A percentile compares a stretch with the other conserved stretches of the same genome.
phyloP scores from a whole-genome alignment of 1,140 invertebrate species.

The Drosophila kikkawai region DNA sequence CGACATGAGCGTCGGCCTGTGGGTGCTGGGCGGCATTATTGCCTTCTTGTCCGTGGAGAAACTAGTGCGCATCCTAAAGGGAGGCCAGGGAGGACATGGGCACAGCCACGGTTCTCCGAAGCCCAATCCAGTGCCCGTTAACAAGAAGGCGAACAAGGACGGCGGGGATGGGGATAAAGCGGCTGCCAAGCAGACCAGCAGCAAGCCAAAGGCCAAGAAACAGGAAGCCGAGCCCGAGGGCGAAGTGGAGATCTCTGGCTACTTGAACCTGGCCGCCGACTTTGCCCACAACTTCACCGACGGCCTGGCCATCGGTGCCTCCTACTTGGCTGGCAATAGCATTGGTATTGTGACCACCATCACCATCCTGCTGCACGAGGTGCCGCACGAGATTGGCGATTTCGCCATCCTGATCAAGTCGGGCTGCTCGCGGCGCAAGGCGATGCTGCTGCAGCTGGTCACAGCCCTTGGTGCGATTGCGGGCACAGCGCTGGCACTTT shows the following conservation, averaged over 20 bases:
- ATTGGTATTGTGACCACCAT: conserved; percentile 96
- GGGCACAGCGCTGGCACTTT: conserved; percentile 94
- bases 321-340: conserved; percentile 94
- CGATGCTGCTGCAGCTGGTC: conserved; percentile 95
- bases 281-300: conserved; percentile 99
- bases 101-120: conserved; percentile 84
- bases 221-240: conserved; percentile 84
- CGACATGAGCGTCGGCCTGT: conserved; percentile 92
- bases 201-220: conserved; percentile 61
- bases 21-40: conserved; percentile 95
- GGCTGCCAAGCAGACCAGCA: conserved; percentile 55
- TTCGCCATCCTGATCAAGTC: conserved; percentile 97
- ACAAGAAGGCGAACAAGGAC: conserved; percentile 81
- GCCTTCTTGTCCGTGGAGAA: conserved; percentile 97
- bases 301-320: conserved; percentile 96
- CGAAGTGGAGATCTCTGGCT: conserved; percentile 92
- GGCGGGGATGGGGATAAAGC: conserved; percentile 82
- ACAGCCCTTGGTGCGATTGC: conserved; percentile 97
- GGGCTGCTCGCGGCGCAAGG: conserved; percentile 96
- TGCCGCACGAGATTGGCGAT: conserved; percentile 98
- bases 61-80: conserved; percentile 94
- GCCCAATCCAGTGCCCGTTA: conserved; percentile 59
- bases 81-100: conserved; percentile 87
- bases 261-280: conserved; percentile 97
- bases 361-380: conserved; percentile 96